A percentile compares a stretch with the other conserved stretches of the same genome.
Conservation (phyloP, 2,888 invertebrate genomes). For the Octonoba sinensis region DNA sequence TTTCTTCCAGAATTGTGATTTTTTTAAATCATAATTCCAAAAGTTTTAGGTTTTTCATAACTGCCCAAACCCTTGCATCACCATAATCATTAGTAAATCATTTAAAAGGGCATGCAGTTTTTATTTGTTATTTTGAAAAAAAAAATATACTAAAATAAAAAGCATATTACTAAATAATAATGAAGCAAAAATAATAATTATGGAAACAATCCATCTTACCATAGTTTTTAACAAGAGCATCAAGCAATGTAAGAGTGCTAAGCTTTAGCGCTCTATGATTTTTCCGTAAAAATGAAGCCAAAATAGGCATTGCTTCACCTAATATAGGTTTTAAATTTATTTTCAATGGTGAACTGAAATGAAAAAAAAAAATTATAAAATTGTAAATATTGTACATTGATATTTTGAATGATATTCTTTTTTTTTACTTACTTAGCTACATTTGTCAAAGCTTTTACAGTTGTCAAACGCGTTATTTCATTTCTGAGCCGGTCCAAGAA, state of each 20-base stretch:
- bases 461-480: slow-evolving; percentile 95
- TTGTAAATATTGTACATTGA: background rate
- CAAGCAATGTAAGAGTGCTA: slow-evolving; percentile 88
- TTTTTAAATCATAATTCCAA: no score
- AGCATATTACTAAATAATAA: no score
- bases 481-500: slow-evolving; percentile 94
- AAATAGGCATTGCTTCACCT: slow-evolving; percentile 89
- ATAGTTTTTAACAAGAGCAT: slow-evolving; percentile 91
- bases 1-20: no score
- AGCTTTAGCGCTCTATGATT: slow-evolving; percentile 95
- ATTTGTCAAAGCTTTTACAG: slow-evolving; percentile 95
- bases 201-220: slow-evolving; percentile 73
- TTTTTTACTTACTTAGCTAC: slow-evolving; percentile 79
- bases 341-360: slow-evolving; percentile 79
- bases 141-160: no score
- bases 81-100: no score
- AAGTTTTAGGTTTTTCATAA: no score
- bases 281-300: slow-evolving; percentile 94
- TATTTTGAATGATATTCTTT: background rate
- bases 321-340: slow-evolving; percentile 87
- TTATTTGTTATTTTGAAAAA: no score
- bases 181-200: no score
- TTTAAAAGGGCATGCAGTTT: no score
- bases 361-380: slow-evolving; percentile 23
- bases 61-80: no score